Evolutionary conservation across 2,888 invertebrate genomes (phyloP).

Genomic region (Drepana falcataria): DNA sequence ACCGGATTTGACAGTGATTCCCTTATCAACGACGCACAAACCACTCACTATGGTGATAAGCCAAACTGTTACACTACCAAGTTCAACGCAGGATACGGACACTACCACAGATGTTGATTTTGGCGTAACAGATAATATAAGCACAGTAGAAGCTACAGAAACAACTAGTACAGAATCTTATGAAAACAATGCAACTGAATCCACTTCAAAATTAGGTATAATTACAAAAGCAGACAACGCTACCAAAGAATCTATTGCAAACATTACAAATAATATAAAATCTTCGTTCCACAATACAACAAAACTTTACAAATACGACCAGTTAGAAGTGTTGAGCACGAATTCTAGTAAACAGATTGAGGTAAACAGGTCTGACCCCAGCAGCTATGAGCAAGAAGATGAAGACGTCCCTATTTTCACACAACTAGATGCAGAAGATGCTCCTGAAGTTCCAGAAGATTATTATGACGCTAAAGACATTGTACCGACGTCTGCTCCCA

Average conservation of each 20-base stretch:
- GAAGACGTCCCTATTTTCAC: conserved; percentile 56
- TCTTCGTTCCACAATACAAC: neutral
- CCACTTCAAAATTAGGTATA: conserved; percentile 1
- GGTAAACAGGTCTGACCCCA: conserved; percentile 12
- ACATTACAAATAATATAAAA: conserved; percentile 7
- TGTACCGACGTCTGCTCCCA: conserved; percentile 60
- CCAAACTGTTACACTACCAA: conserved; percentile 48
- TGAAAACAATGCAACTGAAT: conserved; percentile 7
- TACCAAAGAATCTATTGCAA: conserved; percentile 4
- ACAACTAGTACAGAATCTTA: conserved; percentile 15
- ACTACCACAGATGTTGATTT: conserved; percentile 5
- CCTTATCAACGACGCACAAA: conserved; percentile 50
- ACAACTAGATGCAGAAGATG: conserved; percentile 53
- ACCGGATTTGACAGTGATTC: conserved; percentile 62
- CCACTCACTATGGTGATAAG: conserved; percentile 38
- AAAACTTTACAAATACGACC: neutral
- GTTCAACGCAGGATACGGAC: conserved; percentile 27
- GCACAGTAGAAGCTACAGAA: conserved; percentile 15
- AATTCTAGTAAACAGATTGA: conserved; percentile 9
- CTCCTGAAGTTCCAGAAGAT: conserved; percentile 60
- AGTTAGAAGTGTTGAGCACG: conserved; percentile 17
- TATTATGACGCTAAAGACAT: conserved; percentile 68
- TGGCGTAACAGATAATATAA: conserved; percentile 15
- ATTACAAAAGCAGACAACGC: conserved; percentile 6
- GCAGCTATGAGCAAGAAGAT: conserved; percentile 31